Conservation (phyloP, 2,888 invertebrate genomes). For the Mythimna impura region DNA sequence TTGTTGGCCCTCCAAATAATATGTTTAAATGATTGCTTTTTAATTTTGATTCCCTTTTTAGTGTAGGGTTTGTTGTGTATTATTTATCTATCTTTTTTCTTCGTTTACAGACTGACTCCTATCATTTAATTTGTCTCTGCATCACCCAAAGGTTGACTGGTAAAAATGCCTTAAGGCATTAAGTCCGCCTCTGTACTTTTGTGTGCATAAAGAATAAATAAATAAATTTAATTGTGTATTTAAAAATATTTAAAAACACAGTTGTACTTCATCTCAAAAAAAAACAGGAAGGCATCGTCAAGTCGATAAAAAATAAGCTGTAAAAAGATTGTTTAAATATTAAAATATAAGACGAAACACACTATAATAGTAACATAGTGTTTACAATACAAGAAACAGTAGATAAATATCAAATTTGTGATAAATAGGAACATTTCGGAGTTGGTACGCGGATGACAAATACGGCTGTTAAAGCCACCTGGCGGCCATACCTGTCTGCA, state of each 20-base stretch:
- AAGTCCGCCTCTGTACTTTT: too few relatives aligned
- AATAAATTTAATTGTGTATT: too few relatives aligned
- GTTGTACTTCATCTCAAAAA: too few relatives aligned
- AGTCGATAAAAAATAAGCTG: background rate
- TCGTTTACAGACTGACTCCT: too few relatives aligned
- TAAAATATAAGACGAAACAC: background rate
- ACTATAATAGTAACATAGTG: conserved; percentile 29
- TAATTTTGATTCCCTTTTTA: conserved; percentile 19
- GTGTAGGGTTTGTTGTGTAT: too few relatives aligned
- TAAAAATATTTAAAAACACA: too few relatives aligned
- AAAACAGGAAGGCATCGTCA: too few relatives aligned
- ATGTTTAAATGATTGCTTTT: conserved; percentile 32
- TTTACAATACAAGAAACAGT: conserved; percentile 68
- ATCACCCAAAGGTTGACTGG: too few relatives aligned
- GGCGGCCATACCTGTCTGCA: conserved; percentile 80
- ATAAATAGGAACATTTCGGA: conserved; percentile 83
- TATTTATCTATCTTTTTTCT: too few relatives aligned
- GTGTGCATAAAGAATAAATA: too few relatives aligned
- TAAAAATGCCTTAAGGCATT: too few relatives aligned
- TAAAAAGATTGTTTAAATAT: background rate
- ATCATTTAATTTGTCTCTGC: too few relatives aligned
- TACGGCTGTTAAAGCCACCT: conserved; percentile 86
- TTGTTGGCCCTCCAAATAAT: conserved; percentile 47
- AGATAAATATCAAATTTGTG: conserved; percentile 80
- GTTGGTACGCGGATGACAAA: conserved; percentile 83